Conservation (phyloP, 2,797 vertebrate species). For the Ctenochaetus hawaiiensis region DNA sequence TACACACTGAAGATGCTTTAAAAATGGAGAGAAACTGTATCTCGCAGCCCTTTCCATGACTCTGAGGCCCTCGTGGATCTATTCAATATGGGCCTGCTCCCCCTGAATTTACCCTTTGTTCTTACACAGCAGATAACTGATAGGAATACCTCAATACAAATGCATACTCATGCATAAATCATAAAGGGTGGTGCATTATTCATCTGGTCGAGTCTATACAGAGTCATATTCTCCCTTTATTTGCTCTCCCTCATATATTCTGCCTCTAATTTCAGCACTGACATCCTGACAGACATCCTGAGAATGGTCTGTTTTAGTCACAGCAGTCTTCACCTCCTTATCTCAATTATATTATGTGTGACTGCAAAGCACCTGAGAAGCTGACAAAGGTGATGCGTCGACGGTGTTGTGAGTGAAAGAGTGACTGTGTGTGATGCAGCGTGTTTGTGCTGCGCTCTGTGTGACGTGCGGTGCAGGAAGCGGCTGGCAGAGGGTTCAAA, state of each 20-base stretch:
- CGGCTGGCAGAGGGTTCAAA: constrained; percentile 65
- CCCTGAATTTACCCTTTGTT: constrained; percentile 62
- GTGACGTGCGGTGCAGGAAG: constrained; percentile 34
- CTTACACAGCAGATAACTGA: constrained; percentile 66
- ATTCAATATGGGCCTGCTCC: constrained; percentile 25
- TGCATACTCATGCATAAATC: constrained; percentile 80
- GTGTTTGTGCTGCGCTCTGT: constrained; percentile 11
- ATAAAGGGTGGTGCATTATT: constrained; percentile 80
- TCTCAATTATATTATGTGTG: constrained; percentile 39
- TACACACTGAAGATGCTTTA: constrained; percentile 15
- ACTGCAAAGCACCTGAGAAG: constrained; percentile 33
- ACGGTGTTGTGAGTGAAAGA: constrained; percentile 34
- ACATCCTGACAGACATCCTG: constrained; percentile 36
- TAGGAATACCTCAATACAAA: constrained; percentile 76
- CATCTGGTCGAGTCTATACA: constrained; percentile 76
- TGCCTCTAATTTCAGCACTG: constrained; percentile 52
- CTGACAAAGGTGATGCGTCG: constrained; percentile 61
- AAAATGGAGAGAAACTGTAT: constrained; percentile 37
- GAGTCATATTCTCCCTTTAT: constrained; percentile 53
- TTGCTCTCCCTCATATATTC: constrained; percentile 42
- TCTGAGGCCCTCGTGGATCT: constrained; percentile 25
- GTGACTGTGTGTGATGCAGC: constrained; percentile 23
- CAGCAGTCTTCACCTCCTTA: constrained; percentile 45
- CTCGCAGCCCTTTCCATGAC: constrained; percentile 19
- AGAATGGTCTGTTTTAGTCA: constrained; percentile 67